Conservation (phyloP, 2,888 invertebrate species). For the Hypselothyrea guttata region DNA sequence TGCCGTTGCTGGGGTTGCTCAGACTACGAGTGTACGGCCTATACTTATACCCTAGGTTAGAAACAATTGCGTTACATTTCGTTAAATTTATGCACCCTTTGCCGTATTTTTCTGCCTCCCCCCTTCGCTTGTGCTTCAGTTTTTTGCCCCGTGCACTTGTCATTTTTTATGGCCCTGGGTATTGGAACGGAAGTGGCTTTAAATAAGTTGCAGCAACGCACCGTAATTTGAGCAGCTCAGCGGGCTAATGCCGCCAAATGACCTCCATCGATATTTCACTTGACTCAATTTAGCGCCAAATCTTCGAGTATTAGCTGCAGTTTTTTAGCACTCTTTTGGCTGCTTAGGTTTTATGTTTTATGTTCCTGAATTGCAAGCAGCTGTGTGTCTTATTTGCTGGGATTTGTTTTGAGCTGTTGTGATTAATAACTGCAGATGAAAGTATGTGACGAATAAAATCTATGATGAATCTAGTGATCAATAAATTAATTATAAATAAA, state of each 20-base stretch:
- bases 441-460: too few relatives aligned
- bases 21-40: slow-evolving; percentile 1
- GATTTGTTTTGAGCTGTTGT: slow-evolving; percentile 4
- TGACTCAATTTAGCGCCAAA: slow-evolving; percentile 65
- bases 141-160: slow-evolving; percentile 54
- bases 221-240: slow-evolving; percentile 60
- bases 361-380: slow-evolving; percentile 28
- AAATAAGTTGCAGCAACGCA: slow-evolving; percentile 27
- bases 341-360: slow-evolving; percentile 6
- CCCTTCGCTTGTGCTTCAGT: background rate
- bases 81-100: slow-evolving; percentile 76
- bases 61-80: slow-evolving; percentile 74
- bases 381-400: slow-evolving; percentile 14
- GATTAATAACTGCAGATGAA: too few relatives aligned
- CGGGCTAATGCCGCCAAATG: slow-evolving; percentile 66
- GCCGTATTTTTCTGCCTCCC: slow-evolving; percentile 14
- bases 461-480: too few relatives aligned
- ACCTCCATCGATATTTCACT: slow-evolving; percentile 72
- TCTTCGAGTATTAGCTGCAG: slow-evolving; percentile 30
- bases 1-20: slow-evolving; percentile 36
- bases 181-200: slow-evolving; percentile 33
- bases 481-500: too few relatives aligned
- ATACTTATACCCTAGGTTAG: slow-evolving; percentile 46
- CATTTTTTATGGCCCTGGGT: slow-evolving; percentile 55
- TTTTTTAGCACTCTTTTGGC: slow-evolving; percentile 48